Conservation (phyloP, 2,113 vertebrate species). For the Urocitellus parryii region DNA sequence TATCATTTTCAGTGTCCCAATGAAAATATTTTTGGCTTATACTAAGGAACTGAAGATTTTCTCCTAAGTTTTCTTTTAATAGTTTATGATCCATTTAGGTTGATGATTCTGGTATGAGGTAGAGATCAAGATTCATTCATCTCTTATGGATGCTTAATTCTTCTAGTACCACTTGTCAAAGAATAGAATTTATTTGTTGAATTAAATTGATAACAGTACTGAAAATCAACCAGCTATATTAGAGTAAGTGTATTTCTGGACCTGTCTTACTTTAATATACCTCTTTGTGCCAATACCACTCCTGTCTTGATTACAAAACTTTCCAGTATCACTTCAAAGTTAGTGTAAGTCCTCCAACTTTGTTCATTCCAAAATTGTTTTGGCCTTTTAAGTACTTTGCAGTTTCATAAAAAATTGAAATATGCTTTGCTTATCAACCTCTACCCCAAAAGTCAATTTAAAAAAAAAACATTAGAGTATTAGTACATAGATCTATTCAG, state of each 20-base stretch:
- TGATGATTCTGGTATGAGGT: neutral
- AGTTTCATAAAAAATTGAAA: neutral
- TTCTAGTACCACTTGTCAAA: neutral
- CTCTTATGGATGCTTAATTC: neutral
- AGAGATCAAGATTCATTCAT: neutral
- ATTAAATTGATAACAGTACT: neutral
- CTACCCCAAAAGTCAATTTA: too few relatives aligned
- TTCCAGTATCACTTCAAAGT: neutral
- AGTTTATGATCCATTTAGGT: neutral
- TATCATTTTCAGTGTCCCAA: neutral
- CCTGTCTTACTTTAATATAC: neutral
- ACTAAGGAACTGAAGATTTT: neutral
- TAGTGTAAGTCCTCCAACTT: neutral
- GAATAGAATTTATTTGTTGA: neutral
- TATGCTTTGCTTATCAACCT: too few relatives aligned
- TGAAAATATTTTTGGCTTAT: neutral
- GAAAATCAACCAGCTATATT: neutral
- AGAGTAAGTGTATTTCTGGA: neutral
- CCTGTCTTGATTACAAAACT: neutral
- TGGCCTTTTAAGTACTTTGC: neutral
- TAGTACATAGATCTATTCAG: too few relatives aligned
- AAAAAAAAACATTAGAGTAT: too few relatives aligned
- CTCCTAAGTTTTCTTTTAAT: neutral
- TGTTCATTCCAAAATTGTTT: neutral
- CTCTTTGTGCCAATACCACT: neutral